Evolutionary conservation across 2,113 vertebrate species (phyloP).

Genomic region (Rissa tridactyla): DNA sequence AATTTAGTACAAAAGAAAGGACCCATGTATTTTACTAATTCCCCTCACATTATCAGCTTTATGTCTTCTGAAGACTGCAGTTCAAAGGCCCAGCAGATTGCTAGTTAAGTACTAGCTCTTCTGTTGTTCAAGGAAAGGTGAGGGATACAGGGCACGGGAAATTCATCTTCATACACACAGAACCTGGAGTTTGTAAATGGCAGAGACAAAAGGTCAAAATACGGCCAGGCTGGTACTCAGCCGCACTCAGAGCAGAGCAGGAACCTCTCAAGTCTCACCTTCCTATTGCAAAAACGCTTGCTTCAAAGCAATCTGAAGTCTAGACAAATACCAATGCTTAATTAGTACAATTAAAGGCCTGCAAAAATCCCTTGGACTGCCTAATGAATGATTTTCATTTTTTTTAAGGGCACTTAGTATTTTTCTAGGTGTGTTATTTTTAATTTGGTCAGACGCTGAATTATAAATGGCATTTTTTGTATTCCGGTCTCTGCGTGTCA

Average conservation of each 20-base stretch:
- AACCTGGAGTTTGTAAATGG: not conserved
- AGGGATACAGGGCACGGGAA: conserved; percentile 32
- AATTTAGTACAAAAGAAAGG: conserved; percentile 15
- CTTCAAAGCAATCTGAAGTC: not conserved
- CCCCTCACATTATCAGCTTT: conserved; percentile 1
- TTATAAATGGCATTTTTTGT: conserved; percentile 1
- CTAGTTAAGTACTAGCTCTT: not conserved
- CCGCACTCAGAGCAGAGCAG: not conserved
- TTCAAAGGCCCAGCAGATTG: conserved; percentile 18
- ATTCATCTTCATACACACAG: conserved; percentile 34
- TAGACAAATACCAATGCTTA: not conserved
- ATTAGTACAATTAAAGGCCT: conserved; percentile 4
- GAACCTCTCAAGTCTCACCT: not conserved
- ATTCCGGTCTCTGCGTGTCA: not conserved
- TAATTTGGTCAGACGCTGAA: not conserved
- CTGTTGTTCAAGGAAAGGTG: not conserved
- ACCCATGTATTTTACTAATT: not conserved
- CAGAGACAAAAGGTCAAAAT: not conserved
- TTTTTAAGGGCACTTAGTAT: not conserved
- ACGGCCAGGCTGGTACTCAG: not conserved
- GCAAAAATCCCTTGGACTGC: not conserved
- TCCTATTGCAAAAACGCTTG: not conserved
- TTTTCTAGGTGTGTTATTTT: not conserved
- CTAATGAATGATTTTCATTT: not conserved
- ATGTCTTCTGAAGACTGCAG: not conserved